Evolutionary conservation across 2,797 vertebrate species (phyloP).

Genomic region (Urosaurus nigricauda): DNA sequence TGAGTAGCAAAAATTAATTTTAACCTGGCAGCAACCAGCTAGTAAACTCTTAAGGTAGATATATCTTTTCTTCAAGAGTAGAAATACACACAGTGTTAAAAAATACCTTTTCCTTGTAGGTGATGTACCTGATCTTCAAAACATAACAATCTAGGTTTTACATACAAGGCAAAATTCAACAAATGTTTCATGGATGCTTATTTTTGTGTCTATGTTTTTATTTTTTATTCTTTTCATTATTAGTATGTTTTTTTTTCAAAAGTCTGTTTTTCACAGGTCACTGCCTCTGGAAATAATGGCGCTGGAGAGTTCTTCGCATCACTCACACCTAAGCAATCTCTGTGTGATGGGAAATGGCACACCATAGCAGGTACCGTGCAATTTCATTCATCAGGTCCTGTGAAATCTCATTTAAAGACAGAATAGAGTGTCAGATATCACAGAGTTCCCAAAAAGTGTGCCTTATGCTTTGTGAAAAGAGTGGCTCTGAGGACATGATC

Average conservation of each 20-base stretch:
- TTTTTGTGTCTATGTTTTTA: conserved; percentile 21
- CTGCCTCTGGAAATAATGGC: conserved; percentile 83
- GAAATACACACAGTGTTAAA: not conserved
- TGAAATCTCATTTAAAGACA: conserved; percentile 27
- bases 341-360: conserved; percentile 90
- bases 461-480: not conserved
- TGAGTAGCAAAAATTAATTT: not conserved
- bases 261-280: conserved; percentile 81
- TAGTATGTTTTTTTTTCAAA: not conserved
- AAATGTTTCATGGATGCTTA: not conserved
- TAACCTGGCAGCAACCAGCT: not conserved
- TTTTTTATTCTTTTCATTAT: conserved; percentile 36
- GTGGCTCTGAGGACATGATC: conserved; percentile 4
- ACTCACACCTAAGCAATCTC: conserved; percentile 81
- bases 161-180: not conserved
- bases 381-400: not conserved
- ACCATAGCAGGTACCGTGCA: conserved; percentile 86
- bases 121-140: conserved; percentile 16
- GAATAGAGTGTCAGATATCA: not conserved
- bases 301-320: conserved; percentile 84
- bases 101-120: not conserved
- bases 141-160: conserved; percentile 25
- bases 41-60: not conserved
- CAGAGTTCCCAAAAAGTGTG: conserved; percentile 3
- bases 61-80: not conserved